Evolutionary conservation across 2,113 vertebrate species (phyloP).

Genomic region (Montifringilla adamsi): DNA sequence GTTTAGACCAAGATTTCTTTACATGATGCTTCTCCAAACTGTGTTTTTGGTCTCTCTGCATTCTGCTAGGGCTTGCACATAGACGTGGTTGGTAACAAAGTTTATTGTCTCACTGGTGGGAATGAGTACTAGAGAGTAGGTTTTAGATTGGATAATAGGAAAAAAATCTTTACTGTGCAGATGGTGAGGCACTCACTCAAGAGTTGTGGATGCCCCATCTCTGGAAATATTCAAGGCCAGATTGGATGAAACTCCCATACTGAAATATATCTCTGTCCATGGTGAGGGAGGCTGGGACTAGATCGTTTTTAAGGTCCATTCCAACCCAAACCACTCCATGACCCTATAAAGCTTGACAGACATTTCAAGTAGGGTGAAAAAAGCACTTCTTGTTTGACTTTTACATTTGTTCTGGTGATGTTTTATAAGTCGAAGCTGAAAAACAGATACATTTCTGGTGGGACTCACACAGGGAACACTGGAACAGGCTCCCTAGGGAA

Average conservation of each 20-base stretch:
- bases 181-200: not conserved
- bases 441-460: not conserved
- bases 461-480: not conserved
- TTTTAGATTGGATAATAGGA: not conserved
- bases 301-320: not conserved
- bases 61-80: not conserved
- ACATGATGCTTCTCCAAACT: not conserved
- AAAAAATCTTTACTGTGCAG: accelerated
- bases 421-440: not conserved
- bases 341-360: not conserved
- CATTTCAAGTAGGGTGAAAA: not conserved
- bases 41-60: accelerated
- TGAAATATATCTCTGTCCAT: no score
- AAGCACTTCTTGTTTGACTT: not conserved
- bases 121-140: not conserved
- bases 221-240: not conserved
- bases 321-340: not conserved
- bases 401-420: not conserved
- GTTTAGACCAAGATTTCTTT: not conserved
- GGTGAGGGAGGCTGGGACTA: no score
- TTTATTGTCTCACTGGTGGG: not conserved
- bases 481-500: not conserved
- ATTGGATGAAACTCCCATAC: not conserved
- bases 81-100: not conserved
- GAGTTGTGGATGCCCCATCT: accelerated